These are phyloP conservation scores for Melanostoma mellinum DNA, from an alignment of 2,888 invertebrate genomes.

Conservation along the genomic window DNA sequence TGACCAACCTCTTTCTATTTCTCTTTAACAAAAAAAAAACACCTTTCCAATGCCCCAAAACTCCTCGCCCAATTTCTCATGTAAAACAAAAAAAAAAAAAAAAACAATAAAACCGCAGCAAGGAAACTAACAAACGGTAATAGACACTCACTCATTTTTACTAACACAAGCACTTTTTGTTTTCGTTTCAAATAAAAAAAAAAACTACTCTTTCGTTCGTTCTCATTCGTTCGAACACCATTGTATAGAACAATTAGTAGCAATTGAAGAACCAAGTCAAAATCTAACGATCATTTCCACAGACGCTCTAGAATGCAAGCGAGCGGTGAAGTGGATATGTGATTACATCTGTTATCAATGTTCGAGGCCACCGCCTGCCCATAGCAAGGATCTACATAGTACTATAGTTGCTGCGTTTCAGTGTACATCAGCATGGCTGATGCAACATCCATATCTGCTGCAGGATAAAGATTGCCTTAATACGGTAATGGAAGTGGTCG, in stretches of 20 bases:
- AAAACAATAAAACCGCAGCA: constrained; percentile 76
- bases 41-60: constrained; percentile 44
- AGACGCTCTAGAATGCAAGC: constrained; percentile 94
- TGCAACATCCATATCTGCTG: constrained; percentile 93
- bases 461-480: constrained; percentile 96
- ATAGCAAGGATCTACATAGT: constrained; percentile 96
- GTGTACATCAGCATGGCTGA: constrained; percentile 95
- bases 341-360: constrained; percentile 98
- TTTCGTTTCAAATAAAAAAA: constrained; percentile 71
- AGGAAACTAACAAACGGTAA: constrained; percentile 81
- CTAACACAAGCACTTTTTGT: constrained; percentile 76
- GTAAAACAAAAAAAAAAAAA: constrained; percentile 56
- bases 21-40: constrained; percentile 57
- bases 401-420: constrained; percentile 96
- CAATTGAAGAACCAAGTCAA: constrained; percentile 81
- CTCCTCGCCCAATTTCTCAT: constrained; percentile 55
- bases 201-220: constrained; percentile 69
- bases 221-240: constrained; percentile 71
- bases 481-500: constrained; percentile 97
- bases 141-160: constrained; percentile 77
- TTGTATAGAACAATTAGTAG: constrained; percentile 80
- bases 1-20: constrained; percentile 66
- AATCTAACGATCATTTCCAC: constrained; percentile 82
- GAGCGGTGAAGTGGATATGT: constrained; percentile 98
- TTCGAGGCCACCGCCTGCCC: constrained; percentile 95